Conservation (phyloP, 2,113 vertebrate species). For the Plecturocebus donacophilus region DNA sequence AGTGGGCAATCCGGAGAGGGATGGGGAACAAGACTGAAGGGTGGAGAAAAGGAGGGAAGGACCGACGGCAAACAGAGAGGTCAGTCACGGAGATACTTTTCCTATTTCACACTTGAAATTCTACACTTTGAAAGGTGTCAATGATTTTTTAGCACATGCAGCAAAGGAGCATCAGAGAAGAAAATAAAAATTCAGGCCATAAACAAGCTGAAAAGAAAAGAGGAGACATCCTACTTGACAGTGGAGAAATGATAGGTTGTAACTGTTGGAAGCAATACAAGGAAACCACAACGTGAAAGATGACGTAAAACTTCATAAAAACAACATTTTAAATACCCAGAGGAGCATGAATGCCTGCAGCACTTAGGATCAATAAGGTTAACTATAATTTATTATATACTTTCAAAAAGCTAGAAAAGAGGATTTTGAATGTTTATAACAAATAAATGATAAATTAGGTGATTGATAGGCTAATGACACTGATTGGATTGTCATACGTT, state of each 20-base stretch:
- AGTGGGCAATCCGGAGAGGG: background rate
- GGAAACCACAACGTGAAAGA: background rate
- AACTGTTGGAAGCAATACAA: background rate
- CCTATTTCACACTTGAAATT: background rate
- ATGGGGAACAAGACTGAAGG: rapidly evolving
- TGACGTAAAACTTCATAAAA: background rate
- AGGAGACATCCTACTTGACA: background rate
- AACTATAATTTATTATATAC: background rate
- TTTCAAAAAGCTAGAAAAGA: background rate
- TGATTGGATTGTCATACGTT: background rate
- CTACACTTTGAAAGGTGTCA: background rate
- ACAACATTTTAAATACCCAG: background rate
- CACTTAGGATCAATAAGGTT: background rate
- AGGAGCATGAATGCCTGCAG: background rate
- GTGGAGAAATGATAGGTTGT: background rate
- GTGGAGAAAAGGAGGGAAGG: background rate
- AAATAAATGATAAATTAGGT: background rate
- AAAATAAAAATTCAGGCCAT: background rate
- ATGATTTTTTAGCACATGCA: background rate
- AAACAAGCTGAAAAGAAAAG: background rate
- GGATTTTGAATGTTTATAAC: background rate
- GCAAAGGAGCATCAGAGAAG: background rate
- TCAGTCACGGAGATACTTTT: background rate
- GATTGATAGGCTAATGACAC: background rate
- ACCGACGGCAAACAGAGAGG: background rate